Evolutionary conservation across 2,113 vertebrate species (phyloP).

Genomic region (Python bivittatus): DNA sequence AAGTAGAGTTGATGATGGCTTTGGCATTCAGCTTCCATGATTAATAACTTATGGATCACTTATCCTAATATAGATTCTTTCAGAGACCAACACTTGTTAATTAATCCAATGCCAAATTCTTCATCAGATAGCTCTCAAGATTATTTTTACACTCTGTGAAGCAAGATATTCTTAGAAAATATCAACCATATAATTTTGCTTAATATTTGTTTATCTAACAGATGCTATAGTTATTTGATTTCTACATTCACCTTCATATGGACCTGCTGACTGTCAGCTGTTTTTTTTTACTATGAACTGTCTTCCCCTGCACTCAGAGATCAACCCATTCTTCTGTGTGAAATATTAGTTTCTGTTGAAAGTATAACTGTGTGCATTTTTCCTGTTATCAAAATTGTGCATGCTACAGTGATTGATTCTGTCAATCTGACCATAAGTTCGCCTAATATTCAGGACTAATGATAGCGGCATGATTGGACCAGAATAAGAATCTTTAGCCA

Average conservation of each 20-base stretch:
- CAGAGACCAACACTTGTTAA: conserved; percentile 59
- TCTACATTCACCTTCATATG: conserved; percentile 73
- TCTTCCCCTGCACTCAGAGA: conserved; percentile 60
- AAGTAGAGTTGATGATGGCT: conserved; percentile 10
- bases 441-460: conserved; percentile 69
- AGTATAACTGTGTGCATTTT: conserved; percentile 66
- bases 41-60: conserved; percentile 45
- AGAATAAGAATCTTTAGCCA: conserved; percentile 68
- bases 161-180: conserved; percentile 74
- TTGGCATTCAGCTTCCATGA: conserved; percentile 37
- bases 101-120: conserved; percentile 57
- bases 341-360: conserved; percentile 72
- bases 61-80: conserved; percentile 51
- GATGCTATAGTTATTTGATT: conserved; percentile 74
- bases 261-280: conserved; percentile 71
- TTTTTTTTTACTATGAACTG: conserved; percentile 40
- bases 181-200: conserved; percentile 67
- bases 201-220: conserved; percentile 75
- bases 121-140: conserved; percentile 52
- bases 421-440: conserved; percentile 69
- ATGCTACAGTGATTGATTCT: conserved; percentile 72
- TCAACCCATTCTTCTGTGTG: conserved; percentile 60
- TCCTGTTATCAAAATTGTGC: conserved; percentile 68
- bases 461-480: conserved; percentile 61
- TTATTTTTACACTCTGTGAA: conserved; percentile 57